phyloP scores from a whole-genome alignment of 2,797 vertebrate genomes.

The Allobates femoralis region DNA sequence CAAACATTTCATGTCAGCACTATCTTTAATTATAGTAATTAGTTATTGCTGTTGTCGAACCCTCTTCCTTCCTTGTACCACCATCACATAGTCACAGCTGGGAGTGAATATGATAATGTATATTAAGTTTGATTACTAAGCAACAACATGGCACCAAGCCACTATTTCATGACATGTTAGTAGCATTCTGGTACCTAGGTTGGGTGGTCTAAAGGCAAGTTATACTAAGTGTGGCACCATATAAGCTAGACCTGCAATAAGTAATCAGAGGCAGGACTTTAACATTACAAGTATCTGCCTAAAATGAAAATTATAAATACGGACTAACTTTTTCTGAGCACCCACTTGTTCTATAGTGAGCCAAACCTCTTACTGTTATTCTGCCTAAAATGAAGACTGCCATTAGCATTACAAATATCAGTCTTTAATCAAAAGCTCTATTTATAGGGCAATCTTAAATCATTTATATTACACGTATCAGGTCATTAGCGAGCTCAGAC shows the following conservation, averaged over 20 bases:
- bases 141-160: not conserved
- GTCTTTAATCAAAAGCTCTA: conserved; percentile 5
- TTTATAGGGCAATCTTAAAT: conserved; percentile 21
- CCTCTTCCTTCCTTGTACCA: no score
- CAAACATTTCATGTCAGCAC: no score
- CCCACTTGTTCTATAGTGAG: no score
- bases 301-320: no score
- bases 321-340: no score
- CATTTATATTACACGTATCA: not conserved
- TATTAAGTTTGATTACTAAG: not conserved
- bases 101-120: no score
- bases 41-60: no score
- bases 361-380: no score
- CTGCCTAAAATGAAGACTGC: not conserved
- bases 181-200: not conserved
- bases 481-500: not conserved
- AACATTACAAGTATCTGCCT: not conserved
- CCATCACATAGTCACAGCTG: not conserved
- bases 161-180: not conserved
- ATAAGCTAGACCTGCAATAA: conserved; percentile 7
- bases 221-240: not conserved
- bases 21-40: no score
- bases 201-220: not conserved
- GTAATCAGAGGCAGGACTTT: not conserved
- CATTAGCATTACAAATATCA: conserved; percentile 16